A percentile compares a stretch with the other conserved stretches of the same genome.
phyloP scores from a whole-genome alignment of 2,113 vertebrate genomes.

The Baryphthengus martii region DNA sequence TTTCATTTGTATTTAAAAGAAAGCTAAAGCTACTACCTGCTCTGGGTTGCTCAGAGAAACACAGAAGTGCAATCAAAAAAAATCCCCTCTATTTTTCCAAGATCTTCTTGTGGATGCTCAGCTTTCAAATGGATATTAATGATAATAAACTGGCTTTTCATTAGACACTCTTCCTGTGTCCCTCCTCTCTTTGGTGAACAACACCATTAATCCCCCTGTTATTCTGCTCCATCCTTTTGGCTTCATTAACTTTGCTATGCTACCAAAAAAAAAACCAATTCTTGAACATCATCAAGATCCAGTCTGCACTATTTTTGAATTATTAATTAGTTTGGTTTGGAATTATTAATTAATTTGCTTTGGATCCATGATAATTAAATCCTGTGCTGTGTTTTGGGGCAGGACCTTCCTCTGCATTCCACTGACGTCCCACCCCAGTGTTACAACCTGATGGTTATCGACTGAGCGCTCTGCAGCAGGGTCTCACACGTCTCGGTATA shows the following conservation, averaged over 20 bases:
- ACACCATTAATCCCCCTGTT: neutral
- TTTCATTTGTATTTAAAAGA: neutral
- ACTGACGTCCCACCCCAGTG: neutral
- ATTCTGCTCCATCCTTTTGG: neutral
- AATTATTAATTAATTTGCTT: neutral
- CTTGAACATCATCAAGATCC: fast-evolving
- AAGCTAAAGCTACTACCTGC: neutral
- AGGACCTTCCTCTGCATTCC: neutral
- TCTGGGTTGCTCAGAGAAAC: neutral
- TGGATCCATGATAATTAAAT: neutral
- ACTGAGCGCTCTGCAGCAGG: neutral
- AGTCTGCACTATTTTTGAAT: neutral
- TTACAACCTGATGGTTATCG: neutral
- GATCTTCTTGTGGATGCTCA: neutral
- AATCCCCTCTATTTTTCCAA: neutral
- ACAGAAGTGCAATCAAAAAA: neutral
- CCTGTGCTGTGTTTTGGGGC: neutral
- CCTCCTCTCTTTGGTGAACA: neutral
- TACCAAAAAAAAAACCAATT: neutral
- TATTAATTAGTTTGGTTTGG: neutral
- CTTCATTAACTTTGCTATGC: neutral
- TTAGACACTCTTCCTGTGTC: neutral
- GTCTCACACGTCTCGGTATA: neutral
- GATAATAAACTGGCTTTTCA: neutral
- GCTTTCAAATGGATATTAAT: neutral